Percentiles rank a stretch among this genome's conserved stretches.
Conservation (phyloP, 2,113 vertebrate species). For the Zosterops hypoxanthus region DNA sequence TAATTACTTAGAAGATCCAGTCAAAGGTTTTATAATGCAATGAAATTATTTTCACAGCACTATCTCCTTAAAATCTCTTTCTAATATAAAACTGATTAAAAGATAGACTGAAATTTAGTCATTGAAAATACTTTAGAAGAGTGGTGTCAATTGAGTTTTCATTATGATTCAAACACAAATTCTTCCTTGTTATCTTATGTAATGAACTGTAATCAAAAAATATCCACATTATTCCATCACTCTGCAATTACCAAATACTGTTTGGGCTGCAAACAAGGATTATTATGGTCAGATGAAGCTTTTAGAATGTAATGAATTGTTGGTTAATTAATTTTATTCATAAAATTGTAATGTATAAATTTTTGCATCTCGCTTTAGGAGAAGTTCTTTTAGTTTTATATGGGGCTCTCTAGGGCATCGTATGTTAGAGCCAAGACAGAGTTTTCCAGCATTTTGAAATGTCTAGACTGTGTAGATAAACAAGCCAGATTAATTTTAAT, state of each 20-base stretch:
- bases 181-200: conserved; percentile 35
- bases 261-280: conserved; percentile 28
- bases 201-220: conserved; percentile 48
- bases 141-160: conserved; percentile 31
- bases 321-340: conserved; percentile 55
- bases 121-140: conserved; percentile 22
- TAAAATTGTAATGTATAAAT: conserved; percentile 2
- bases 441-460: background rate
- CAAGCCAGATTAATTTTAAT: background rate
- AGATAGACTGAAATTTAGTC: conserved; percentile 1
- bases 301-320: conserved; percentile 47
- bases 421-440: background rate
- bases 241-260: conserved; percentile 26
- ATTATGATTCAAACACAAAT: conserved; percentile 23
- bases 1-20: conserved; percentile 29
- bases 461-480: background rate
- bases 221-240: background rate
- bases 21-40: conserved; percentile 3
- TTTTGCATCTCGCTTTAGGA: background rate
- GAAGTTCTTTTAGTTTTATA: background rate
- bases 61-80: conserved; percentile 28
- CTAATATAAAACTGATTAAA: conserved; percentile 45
- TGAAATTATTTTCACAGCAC: conserved; percentile 1
- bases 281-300: conserved; percentile 18
- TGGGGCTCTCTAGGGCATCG: background rate